Conservation (phyloP, 2,888 invertebrate species). For the Drosophila aldrichi region DNA sequence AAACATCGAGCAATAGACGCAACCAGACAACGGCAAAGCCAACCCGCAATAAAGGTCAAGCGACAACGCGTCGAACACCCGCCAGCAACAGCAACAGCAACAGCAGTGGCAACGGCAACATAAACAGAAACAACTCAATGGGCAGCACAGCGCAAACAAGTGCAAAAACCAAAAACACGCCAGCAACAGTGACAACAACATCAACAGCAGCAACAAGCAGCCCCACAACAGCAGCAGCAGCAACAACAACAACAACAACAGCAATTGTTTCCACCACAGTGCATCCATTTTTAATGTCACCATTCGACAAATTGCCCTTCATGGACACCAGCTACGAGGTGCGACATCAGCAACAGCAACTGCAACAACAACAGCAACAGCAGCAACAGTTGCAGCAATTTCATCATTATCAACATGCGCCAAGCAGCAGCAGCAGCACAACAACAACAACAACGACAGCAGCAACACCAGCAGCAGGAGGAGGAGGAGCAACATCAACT, state of each 20-base stretch:
- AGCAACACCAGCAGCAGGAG: constrained; percentile 29
- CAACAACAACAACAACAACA: constrained; percentile 16
- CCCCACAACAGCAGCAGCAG: constrained; percentile 22
- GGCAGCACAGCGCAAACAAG: constrained; percentile 36
- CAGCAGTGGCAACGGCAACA: constrained; percentile 15
- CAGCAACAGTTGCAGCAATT: constrained; percentile 62
- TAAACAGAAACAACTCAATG: constrained; percentile 42
- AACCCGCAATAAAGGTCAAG: constrained; percentile 46
- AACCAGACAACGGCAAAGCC: constrained; percentile 51
- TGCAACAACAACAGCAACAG: constrained; percentile 56
- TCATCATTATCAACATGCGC: constrained; percentile 79
- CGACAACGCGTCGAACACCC: constrained; percentile 47
- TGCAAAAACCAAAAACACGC: constrained; percentile 48
- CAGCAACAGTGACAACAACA: constrained; percentile 23
- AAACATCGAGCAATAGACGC: constrained; percentile 51
- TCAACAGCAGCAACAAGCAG: constrained; percentile 16
- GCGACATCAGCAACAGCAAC: constrained; percentile 69
- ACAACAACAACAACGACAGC: constrained; percentile 23
- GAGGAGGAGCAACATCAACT: constrained; percentile 23
- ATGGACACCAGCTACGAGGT: constrained; percentile 84
- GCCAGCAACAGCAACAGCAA: constrained; percentile 44
- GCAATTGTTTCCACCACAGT: constrained; percentile 51
- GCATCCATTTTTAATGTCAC: constrained; percentile 82
- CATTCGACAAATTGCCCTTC: constrained; percentile 84
- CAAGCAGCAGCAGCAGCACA: constrained; percentile 32